These are phyloP conservation scores for Falco concolor DNA, from an alignment of 2,797 vertebrate genomes.

Conservation along the genomic window DNA sequence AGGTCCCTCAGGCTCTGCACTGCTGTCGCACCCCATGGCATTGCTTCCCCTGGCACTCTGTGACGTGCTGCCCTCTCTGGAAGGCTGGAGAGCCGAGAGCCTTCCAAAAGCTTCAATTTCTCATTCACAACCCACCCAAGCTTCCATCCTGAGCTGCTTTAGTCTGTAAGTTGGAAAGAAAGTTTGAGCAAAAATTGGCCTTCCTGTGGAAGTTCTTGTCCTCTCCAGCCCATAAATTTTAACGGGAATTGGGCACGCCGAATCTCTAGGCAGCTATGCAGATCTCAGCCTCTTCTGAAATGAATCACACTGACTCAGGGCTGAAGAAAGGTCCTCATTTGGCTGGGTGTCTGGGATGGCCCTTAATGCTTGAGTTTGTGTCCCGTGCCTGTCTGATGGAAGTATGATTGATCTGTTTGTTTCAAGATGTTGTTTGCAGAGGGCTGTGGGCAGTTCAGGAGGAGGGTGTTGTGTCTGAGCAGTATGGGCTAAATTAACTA, in stretches of 20 bases:
- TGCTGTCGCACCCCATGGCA: fast-evolving
- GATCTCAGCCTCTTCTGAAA: background rate
- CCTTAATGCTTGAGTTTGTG: background rate
- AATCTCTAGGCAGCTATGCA: background rate
- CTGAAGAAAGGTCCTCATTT: background rate
- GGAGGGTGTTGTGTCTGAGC: background rate
- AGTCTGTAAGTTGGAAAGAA: background rate
- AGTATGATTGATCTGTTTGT: background rate
- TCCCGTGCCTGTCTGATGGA: background rate
- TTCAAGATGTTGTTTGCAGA: background rate
- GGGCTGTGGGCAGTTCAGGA: background rate
- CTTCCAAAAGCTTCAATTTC: background rate
- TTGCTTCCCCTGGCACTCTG: background rate
- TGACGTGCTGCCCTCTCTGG: background rate
- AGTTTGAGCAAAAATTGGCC: background rate
- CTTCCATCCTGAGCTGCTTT: background rate
- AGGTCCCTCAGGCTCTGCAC: background rate
- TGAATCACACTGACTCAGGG: background rate
- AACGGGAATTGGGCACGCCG: background rate
- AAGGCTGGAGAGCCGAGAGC: background rate
- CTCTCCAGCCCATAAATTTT: background rate
- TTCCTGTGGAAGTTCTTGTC: background rate
- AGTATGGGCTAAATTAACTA: background rate
- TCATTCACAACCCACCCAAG: fast-evolving
- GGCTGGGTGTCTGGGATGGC: background rate